Evolutionary conservation across 2,888 invertebrate genomes (phyloP).

Genomic region (Eupithecia inturbata): DNA sequence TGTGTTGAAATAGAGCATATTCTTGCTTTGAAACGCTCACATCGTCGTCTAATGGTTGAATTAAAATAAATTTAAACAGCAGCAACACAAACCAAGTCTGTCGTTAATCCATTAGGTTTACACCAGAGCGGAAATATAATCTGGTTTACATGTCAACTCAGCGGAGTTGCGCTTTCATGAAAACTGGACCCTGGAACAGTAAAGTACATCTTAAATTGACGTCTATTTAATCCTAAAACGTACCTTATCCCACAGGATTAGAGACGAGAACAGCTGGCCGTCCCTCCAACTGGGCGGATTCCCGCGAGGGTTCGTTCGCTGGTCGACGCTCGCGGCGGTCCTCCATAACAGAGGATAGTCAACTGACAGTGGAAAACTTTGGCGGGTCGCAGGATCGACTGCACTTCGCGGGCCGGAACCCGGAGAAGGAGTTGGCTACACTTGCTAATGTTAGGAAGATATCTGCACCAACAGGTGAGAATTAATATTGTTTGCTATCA

Average conservation of each 20-base stretch:
- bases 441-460: slow-evolving; percentile 75
- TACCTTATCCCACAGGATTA: slow-evolving; percentile 24
- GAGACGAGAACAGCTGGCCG: slow-evolving; percentile 87
- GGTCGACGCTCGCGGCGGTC: slow-evolving; percentile 93
- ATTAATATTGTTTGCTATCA: too few species aligned
- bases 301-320: slow-evolving; percentile 84
- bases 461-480: slow-evolving; percentile 83
- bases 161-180: too few species aligned
- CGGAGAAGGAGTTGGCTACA: slow-evolving; percentile 88
- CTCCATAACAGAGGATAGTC: slow-evolving; percentile 92
- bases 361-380: slow-evolving; percentile 96
- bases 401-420: slow-evolving; percentile 92
- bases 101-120: too few species aligned
- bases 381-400: slow-evolving; percentile 96
- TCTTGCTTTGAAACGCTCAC: neutral
- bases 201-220: too few species aligned
- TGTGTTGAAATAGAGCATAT: neutral
- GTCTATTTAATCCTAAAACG: neutral
- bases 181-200: too few species aligned
- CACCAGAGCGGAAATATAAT: too few species aligned
- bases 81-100: neutral
- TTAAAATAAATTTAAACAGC: too few species aligned
- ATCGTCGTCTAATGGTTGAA: neutral
- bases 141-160: too few species aligned
- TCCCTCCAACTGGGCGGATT: slow-evolving; percentile 93